These are phyloP conservation scores for Upupa epops DNA, from an alignment of 2,113 vertebrate genomes.

Conservation along the genomic window DNA sequence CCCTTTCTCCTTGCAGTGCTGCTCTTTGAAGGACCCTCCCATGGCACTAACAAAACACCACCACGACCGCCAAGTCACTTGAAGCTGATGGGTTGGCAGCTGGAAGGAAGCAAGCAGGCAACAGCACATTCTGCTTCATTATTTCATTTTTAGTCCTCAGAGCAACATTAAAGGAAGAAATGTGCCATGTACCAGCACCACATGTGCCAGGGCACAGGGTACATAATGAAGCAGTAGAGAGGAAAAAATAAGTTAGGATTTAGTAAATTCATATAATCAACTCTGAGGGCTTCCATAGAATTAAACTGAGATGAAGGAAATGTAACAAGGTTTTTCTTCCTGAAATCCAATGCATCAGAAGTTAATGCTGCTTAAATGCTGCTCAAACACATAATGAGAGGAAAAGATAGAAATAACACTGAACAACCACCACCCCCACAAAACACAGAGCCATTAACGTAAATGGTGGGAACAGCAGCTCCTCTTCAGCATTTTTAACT, in stretches of 20 bases:
- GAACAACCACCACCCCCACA: not conserved
- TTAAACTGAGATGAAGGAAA: not conserved
- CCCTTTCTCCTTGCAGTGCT: not conserved
- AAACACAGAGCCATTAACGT: not conserved
- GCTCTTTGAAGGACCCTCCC: not conserved
- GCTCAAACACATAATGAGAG: not conserved
- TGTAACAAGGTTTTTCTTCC: not conserved
- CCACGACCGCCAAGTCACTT: not conserved
- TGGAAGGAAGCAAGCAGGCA: not conserved
- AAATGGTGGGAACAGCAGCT: not conserved
- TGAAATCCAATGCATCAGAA: not conserved
- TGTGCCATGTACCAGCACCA: rapidly evolving
- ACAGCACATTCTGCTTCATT: not conserved
- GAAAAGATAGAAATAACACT: not conserved
- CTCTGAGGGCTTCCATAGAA: not conserved
- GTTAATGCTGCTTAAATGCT: not conserved
- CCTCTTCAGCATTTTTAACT: not conserved
- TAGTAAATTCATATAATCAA: not conserved
- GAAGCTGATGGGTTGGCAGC: not conserved
- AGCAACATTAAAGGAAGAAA: not conserved
- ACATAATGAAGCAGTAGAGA: not conserved
- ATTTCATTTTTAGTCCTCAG: not conserved
- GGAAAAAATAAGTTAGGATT: not conserved
- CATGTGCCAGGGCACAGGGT: not conserved
- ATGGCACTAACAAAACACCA: not conserved